Evolutionary conservation across 1,140 invertebrate species (phyloP).

Genomic region (Drosophila gunungcola): DNA sequence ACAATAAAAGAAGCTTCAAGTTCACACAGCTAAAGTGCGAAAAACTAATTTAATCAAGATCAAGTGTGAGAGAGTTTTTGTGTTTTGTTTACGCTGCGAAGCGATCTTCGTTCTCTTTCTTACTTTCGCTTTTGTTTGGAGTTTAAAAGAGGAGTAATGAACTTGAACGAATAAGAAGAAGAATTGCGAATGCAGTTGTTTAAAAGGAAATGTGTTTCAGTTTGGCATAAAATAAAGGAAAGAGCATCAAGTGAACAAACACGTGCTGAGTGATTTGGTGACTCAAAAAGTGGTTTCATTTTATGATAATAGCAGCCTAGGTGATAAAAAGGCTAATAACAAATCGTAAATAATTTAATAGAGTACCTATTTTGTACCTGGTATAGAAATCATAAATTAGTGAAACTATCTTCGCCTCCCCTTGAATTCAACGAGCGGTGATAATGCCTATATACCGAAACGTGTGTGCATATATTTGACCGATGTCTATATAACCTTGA

Average conservation of each 20-base stretch:
- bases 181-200: slow-evolving; percentile 19
- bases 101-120: slow-evolving; percentile 35
- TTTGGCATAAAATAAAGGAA: slow-evolving; percentile 2
- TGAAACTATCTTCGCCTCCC: slow-evolving; percentile 41
- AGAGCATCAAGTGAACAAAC: slow-evolving; percentile 28
- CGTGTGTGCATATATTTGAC: slow-evolving; percentile 39
- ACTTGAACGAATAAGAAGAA: slow-evolving; percentile 10
- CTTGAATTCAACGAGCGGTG: slow-evolving; percentile 16
- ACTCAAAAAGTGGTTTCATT: slow-evolving; percentile 4
- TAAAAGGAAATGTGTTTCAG: slow-evolving; percentile 30
- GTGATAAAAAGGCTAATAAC: slow-evolving; percentile 13
- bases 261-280: slow-evolving; percentile 26
- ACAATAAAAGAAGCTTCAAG: background rate
- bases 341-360: slow-evolving; percentile 26
- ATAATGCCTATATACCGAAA: slow-evolving; percentile 37
- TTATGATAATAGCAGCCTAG: slow-evolving; percentile 20
- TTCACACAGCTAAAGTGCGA: slow-evolving; percentile 24
- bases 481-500: slow-evolving; percentile 47
- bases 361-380: background rate
- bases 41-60: background rate
- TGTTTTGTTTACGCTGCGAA: slow-evolving; percentile 36
- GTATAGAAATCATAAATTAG: slow-evolving; percentile 25
- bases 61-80: slow-evolving; percentile 8
- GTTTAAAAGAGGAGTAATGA: slow-evolving; percentile 22
- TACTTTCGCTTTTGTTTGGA: slow-evolving; percentile 53